phyloP scores from a whole-genome alignment of 2,888 invertebrate genomes.

The Hecatera dysodea region DNA sequence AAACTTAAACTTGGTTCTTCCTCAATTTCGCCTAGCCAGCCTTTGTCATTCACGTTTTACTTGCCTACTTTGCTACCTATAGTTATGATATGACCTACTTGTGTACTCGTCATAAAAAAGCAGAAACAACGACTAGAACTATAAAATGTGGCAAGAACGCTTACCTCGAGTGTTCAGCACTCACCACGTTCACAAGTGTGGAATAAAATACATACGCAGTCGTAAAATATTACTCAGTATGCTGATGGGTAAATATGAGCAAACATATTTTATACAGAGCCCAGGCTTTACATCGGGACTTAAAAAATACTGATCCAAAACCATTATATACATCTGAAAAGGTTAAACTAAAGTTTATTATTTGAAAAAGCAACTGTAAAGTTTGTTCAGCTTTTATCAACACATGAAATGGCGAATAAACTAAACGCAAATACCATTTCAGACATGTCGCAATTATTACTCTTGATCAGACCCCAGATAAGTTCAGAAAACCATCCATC shows the following conservation, averaged over 20 bases:
- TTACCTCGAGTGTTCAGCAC: constrained; percentile 22
- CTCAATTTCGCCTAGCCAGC: neutral
- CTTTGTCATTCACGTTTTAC: constrained; percentile 19
- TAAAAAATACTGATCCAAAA: no score
- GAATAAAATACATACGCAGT: constrained; percentile 45
- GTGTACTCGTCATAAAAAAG: constrained; percentile 41
- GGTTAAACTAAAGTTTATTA: neutral
- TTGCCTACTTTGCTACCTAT: neutral
- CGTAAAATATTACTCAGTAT: constrained; percentile 36
- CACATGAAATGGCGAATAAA: neutral
- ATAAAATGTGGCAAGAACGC: constrained; percentile 44
- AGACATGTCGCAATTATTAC: neutral
- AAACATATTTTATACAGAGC: neutral
- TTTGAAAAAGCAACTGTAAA: neutral
- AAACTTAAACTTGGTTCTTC: neutral
- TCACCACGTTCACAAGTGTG: constrained; percentile 35
- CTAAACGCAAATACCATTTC: neutral
- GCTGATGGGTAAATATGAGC: constrained; percentile 8
- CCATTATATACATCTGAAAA: neutral
- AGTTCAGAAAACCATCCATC: constrained; percentile 13
- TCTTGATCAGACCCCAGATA: neutral
- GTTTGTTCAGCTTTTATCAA: neutral
- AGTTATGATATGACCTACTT: constrained; percentile 4
- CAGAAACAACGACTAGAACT: constrained; percentile 33
- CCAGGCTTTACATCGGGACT: no score